Evolutionary conservation across 2,888 invertebrate species (phyloP).

Genomic region (Drosophila robusta): DNA sequence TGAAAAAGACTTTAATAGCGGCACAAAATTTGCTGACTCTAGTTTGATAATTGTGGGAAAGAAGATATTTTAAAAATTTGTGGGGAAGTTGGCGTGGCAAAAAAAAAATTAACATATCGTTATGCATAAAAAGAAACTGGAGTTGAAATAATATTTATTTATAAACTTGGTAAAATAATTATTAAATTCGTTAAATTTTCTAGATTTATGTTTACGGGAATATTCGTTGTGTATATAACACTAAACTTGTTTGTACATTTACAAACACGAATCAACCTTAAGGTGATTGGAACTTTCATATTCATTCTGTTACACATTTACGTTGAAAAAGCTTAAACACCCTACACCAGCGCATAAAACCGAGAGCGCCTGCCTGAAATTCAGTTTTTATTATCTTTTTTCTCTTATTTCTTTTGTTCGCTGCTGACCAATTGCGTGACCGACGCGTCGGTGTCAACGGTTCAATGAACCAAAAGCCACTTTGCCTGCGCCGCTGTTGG

Average conservation of each 20-base stretch:
- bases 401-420: slow-evolving; percentile 5
- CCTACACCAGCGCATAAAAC: not conserved
- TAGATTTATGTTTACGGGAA: too few species aligned
- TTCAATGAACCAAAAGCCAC: slow-evolving; percentile 65
- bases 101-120: not conserved
- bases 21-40: not conserved
- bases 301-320: not conserved
- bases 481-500: slow-evolving; percentile 12
- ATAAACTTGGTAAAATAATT: too few species aligned
- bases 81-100: not conserved
- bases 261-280: too few species aligned
- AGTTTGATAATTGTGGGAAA: not conserved
- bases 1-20: not conserved
- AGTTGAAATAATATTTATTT: too few species aligned
- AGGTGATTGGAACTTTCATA: not conserved
- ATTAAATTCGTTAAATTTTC: too few species aligned
- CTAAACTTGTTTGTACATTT: too few species aligned
- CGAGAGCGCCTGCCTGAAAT: not conserved
- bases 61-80: not conserved
- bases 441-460: slow-evolving; percentile 29
- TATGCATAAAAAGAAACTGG: not conserved
- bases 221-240: too few species aligned
- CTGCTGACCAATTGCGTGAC: slow-evolving; percentile 64
- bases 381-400: slow-evolving; percentile 31
- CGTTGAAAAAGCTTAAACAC: not conserved